Base-by-base conservation (phyloP, 2,113 vertebrate genomes). In the Calypte anna region DNA sequence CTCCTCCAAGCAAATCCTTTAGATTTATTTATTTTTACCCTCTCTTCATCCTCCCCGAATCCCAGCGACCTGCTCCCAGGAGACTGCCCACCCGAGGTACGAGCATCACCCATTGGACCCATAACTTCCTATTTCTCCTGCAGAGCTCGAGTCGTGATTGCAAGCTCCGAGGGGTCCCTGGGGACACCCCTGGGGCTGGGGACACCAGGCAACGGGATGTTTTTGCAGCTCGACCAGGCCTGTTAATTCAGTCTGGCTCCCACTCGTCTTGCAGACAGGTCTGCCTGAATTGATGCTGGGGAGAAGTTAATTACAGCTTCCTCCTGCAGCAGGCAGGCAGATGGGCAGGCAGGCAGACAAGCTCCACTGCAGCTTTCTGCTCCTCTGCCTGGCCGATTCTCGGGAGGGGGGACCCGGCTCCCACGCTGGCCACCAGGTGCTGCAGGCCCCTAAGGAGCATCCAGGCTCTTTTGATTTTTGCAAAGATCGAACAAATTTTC, bases 291-390 rank as follows among this genome's bases (percentile, higher is more conserved):
- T 70, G 94, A 91, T 91, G 84, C 85, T 76, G 23, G 22, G 59
- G 88, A 92, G 92, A 96, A 97, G 92, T 95, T 96, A 88, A 94
- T 96, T 84, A 74, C 80, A 50, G 87, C 89, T 86, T 48, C 88
- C 38, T 77, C 75, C 75, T 96, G 95, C 96, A 46, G 94, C 96
- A 93, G 67, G 75, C 73, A 16, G 64, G 69, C 57, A 33, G 53
- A 22, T 10, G 48, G 48, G 75, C 73, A 16, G 46, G 94, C 96
- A 93, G 63, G 75, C 73, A 16, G 64, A 51, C 44, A 23, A 64
- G 79, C 90, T 70, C 55, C 36, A 28, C 93, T 94, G 96, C 97
- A 95, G 95, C 80, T 74, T 38, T 4, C 75, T 66, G 75, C 86
- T 87, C 90, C 66, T 30, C 2, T 40, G 70, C 75, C 81, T 77